phyloP scores from a whole-genome alignment of 2,797 vertebrate genomes.

The Champsocephalus esox region DNA sequence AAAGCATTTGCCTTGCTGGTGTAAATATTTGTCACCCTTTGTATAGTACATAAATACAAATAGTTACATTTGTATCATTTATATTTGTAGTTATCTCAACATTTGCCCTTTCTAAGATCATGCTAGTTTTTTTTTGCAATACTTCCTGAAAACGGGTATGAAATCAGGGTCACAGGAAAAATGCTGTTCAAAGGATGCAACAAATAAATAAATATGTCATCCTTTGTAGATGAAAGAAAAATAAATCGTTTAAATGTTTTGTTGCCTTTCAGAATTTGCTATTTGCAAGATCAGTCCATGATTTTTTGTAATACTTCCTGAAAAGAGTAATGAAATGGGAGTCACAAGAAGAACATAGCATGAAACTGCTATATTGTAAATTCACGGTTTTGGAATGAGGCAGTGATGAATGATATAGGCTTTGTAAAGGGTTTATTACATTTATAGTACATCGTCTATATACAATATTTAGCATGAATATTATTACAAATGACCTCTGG shows the following conservation, averaged over 20 bases:
- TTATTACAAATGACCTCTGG: conserved; percentile 41
- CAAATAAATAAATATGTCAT: conserved; percentile 29
- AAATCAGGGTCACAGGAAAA: neutral
- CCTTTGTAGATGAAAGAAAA: conserved; percentile 60
- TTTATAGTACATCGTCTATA: conserved; percentile 58
- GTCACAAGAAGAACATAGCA: neutral
- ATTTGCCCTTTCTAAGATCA: neutral
- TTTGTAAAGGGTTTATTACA: conserved; percentile 56
- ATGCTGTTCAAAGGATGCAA: neutral
- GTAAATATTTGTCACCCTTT: conserved; percentile 61
- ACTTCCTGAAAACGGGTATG: neutral
- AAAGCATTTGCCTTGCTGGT: conserved; percentile 31
- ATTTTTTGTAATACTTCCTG: neutral
- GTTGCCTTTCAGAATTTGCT: no score
- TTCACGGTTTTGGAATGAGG: neutral
- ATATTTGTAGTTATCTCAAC: no score
- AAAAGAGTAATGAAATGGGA: neutral
- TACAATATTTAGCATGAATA: conserved; percentile 60
- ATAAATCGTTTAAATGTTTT: conserved; percentile 32
- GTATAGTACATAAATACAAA: conserved; percentile 57
- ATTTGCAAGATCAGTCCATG: neutral
- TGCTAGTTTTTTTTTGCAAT: neutral
- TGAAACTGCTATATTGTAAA: neutral
- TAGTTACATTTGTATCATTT: conserved; percentile 25
- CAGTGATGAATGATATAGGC: fast-evolving